A percentile compares a stretch with the other conserved stretches of the same genome.
phyloP scores from a whole-genome alignment of 2,113 vertebrate genomes.

The Catharus bicknelli region DNA sequence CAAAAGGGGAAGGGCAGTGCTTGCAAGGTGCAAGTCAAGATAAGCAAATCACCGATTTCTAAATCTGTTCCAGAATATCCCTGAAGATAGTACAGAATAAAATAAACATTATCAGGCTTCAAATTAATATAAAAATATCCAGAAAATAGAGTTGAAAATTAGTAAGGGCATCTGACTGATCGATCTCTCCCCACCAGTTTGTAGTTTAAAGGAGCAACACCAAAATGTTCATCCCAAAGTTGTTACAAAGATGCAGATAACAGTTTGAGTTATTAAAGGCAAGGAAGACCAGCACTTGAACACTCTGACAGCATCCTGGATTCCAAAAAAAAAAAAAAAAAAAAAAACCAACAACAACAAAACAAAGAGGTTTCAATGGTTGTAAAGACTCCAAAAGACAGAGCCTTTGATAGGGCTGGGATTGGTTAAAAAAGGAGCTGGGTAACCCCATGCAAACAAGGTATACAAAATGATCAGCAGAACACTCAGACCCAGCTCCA shows the following conservation, averaged over 20 bases:
- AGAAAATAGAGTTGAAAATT: neutral
- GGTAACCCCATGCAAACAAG: rapidly evolving
- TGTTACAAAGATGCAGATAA: neutral
- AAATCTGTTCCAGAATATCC: neutral
- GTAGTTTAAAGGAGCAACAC: neutral
- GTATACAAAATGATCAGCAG: rapidly evolving
- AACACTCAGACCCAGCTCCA: neutral
- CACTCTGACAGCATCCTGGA: neutral
- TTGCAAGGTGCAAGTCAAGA: neutral
- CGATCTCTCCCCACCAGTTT: rapidly evolving
- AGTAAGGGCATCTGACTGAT: neutral
- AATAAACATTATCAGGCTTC: neutral
- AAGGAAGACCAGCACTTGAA: neutral
- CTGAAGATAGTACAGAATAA: neutral
- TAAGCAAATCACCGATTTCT: neutral
- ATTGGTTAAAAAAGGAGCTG: neutral
- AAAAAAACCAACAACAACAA: neutral
- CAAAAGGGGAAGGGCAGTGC: neutral
- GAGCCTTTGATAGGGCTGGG: neutral
- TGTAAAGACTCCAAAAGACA: neutral
- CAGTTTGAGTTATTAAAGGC: neutral
- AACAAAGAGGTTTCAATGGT: neutral
- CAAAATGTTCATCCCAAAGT: neutral
- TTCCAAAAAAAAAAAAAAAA: neutral
- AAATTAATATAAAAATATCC: neutral